These are phyloP conservation scores for Astyanax mexicanus DNA, from an alignment of 2,797 vertebrate genomes.

Conservation along the genomic window DNA sequence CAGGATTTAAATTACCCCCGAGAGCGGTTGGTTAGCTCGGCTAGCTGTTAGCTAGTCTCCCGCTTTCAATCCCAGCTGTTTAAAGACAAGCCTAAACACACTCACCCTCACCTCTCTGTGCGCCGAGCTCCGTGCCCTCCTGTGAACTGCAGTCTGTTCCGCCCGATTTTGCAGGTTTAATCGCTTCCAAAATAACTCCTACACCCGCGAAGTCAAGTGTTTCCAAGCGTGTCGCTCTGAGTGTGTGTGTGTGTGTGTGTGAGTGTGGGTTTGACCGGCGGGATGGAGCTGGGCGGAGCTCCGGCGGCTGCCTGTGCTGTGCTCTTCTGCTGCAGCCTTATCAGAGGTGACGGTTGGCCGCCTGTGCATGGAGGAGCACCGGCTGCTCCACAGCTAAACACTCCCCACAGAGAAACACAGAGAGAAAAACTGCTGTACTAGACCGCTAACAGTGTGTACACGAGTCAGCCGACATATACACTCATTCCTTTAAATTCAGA, in stretches of 20 bases:
- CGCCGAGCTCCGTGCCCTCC: background rate
- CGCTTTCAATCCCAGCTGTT: background rate
- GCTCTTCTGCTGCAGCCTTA: background rate
- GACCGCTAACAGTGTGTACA: background rate
- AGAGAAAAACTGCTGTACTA: background rate
- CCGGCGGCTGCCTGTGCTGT: background rate
- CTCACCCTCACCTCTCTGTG: constrained; percentile 33
- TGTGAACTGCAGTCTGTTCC: background rate
- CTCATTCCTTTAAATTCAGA: no score
- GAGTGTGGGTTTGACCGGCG: constrained; percentile 14
- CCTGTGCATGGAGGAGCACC: background rate
- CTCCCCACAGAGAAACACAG: background rate
- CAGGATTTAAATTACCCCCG: background rate
- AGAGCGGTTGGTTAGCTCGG: constrained; percentile 14
- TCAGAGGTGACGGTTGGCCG: constrained; percentile 5
- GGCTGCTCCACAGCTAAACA: background rate
- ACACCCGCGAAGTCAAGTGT: background rate
- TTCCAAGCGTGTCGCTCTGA: background rate
- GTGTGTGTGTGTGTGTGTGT: background rate
- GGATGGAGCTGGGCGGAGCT: constrained; percentile 36
- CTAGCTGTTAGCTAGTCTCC: constrained; percentile 45
- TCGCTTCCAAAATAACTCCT: background rate
- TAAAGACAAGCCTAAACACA: background rate
- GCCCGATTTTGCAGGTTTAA: background rate
- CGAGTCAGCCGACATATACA: no score